Base-by-base conservation (phyloP, 2,113 vertebrate species). In the Amblyopsis rosae region DNA sequence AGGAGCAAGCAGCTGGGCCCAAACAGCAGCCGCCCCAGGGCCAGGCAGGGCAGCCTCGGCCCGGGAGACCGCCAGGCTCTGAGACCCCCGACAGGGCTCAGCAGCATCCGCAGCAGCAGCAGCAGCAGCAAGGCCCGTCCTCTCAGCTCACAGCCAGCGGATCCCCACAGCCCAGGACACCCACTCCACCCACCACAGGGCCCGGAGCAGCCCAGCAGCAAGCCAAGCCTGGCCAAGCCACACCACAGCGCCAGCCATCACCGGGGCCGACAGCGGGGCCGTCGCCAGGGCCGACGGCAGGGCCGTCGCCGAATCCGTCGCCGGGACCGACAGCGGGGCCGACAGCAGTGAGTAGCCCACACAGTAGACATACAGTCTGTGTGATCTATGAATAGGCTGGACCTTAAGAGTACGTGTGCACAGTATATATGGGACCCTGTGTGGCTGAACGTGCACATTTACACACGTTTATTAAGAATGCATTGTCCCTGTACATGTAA, bases 261-360 rank as follows among this genome's bases (percentile, higher is more conserved):
- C 62, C 87, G 0, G 88, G 84, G 0, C 75, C 91, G 62, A 59
- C 81, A 76, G 67, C 80, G 71, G 87, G 83, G 56, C 92, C 87
- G 49, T 93, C 90, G 55, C 62, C 87, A 0, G 88, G 84, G 0
- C 75, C 91, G 64, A 59, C 81, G 75, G 67, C 80, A 73, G 87
- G 83, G 56, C 92, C 87, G 51, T 93, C 90, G 54, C 62, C 87
- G 0, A 88, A 83, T 0, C 75, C 91, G 64, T 58, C 81, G 75
- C 65, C 80, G 70, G 87, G 83, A 54, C 92, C 87, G 51, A 26
- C 26, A 26, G 26, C 26, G 26, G 74, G 91, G 60, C 59, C 85
- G 8, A 82, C 92, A 26, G 84, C 32, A 15, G 96, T 98, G 83
- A 95, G 95, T 90, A 54, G 33, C 57, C 26, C 26, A 26, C 26